Evolutionary conservation across 2,888 invertebrate genomes (phyloP), one percentile per base, ranked within the genome.

Genomic region (Dicyrtomina minuta): DNA sequence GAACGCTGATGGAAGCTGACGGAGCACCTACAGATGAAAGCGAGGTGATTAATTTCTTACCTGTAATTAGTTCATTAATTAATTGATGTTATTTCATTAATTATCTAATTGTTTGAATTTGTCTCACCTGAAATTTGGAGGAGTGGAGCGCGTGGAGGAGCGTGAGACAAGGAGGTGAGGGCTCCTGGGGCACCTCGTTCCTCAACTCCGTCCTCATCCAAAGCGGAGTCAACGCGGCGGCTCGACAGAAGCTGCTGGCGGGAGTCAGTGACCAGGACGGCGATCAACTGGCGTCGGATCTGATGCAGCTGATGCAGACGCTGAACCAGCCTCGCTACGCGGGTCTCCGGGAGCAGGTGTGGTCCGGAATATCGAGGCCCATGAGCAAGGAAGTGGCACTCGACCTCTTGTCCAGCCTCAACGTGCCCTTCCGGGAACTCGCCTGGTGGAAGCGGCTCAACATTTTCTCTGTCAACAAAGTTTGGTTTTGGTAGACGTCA

Each of bases 381-480:
- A 51, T 51, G 51, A 20, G 13, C n/a, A 8, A 20, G 5, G 51
- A 51, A 51, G 10, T 4, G 8, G 51, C 51, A 22, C 13, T 51
- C 22, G 51, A 51, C 24, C 51, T 51, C 20, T 24, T 51, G 3
- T 22, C 22, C n/a, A 20, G 51, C 3, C 20, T 51, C 3, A 51
- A 51, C 24, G 20, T 20, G 10, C 51, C 22, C 8, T 51, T 51
- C 20, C 17, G 20, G 10, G 10, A 51, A 51, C 51, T 22, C 24
- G 51, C 51, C 24, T 51, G 51, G 51, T 51, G 51, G 51, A 20
- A 51, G 22, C 8, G 51, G 3, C 20, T 51, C n/a, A 51, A 51
- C 20, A 51, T 51, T 20, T 22, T 51, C 10, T 51, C 51, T 2
- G 20, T 51, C 51, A 51, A 51, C 20, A 51, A 51, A 51, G 24